Evolutionary conservation across 2,888 invertebrate genomes (phyloP).

Genomic region (Saturnia japonica): DNA sequence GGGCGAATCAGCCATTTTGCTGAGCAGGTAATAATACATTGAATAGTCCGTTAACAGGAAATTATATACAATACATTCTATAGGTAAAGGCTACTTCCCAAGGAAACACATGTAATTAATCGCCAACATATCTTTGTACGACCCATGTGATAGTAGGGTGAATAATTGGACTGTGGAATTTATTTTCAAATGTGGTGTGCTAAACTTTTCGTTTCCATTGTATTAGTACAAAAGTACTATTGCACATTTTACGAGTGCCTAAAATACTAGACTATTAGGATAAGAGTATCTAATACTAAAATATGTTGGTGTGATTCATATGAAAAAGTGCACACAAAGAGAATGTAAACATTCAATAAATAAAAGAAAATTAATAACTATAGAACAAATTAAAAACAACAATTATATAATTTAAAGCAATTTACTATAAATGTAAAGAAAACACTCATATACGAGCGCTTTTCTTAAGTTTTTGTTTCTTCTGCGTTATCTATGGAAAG

Average conservation of each 20-base stretch:
- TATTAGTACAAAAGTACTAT: neutral
- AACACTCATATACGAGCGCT: no score
- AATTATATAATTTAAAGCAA: neutral
- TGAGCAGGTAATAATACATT: no score
- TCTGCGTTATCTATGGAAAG: no score
- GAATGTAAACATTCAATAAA: conserved; percentile 1
- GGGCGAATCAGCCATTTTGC: neutral
- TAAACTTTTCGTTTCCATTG: neutral
- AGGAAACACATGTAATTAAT: no score
- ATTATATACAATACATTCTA: no score
- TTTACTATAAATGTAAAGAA: neutral
- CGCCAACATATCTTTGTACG: no score
- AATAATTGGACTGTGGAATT: no score
- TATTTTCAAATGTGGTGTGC: neutral
- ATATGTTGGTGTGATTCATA: neutral
- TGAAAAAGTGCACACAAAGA: neutral
- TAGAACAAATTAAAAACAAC: neutral
- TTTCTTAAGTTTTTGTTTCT: no score
- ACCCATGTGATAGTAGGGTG: no score
- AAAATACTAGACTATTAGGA: neutral
- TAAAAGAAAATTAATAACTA: neutral
- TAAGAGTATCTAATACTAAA: neutral
- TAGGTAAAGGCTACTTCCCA: no score
- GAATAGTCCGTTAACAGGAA: no score
- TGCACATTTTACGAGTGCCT: neutral